phyloP scores from a whole-genome alignment of 2,797 vertebrate genomes.

The Momotus momota region DNA sequence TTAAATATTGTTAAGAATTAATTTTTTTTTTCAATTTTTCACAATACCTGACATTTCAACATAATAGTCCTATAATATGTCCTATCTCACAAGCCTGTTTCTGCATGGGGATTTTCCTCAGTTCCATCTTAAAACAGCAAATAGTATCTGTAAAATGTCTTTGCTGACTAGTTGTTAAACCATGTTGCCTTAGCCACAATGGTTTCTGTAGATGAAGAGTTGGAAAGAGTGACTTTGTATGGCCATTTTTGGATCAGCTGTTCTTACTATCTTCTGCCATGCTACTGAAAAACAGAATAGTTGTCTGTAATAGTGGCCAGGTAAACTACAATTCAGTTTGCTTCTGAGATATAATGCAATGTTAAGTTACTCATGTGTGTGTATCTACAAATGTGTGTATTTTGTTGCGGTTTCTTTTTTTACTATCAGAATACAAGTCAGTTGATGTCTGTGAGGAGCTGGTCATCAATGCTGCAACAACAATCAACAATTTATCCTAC shows the following conservation, averaged over 20 bases:
- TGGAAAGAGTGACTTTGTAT: neutral
- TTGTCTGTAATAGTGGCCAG: neutral
- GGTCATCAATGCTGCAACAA: slow-evolving; percentile 85
- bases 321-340: neutral
- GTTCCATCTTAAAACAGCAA: neutral
- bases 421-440: slow-evolving; percentile 85
- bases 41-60: neutral
- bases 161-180: neutral
- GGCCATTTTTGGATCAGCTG: neutral
- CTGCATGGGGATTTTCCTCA: neutral
- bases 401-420: neutral
- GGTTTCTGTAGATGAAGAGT: neutral
- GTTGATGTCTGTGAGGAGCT: slow-evolving; percentile 88
- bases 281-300: neutral
- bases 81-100: neutral
- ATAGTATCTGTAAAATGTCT: neutral
- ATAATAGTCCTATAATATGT: neutral
- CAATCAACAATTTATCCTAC: slow-evolving; percentile 95
- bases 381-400: neutral
- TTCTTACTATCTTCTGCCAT: neutral
- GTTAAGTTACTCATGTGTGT: neutral
- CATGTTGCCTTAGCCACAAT: neutral
- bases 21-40: neutral
- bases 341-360: neutral
- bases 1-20: neutral